Conservation (phyloP, 2,888 invertebrate species). For the Caenorhabditis sp. region DNA sequence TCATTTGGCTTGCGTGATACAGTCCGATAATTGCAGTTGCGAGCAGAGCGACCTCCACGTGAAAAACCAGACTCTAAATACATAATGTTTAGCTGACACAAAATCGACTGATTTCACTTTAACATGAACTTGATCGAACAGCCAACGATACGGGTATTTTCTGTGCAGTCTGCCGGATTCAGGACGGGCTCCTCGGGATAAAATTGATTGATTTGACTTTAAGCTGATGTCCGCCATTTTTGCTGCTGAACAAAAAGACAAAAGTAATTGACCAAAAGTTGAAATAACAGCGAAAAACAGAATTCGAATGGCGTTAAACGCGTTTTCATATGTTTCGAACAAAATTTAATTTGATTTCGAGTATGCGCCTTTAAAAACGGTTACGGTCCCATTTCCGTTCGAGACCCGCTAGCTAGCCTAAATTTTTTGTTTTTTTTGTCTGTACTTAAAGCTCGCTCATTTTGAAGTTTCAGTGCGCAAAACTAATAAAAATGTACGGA, state of each 20-base stretch:
- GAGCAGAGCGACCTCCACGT: slow-evolving; percentile 28
- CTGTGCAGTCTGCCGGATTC: slow-evolving; percentile 51
- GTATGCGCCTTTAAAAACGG: not conserved
- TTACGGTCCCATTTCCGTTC: not conserved
- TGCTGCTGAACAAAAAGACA: not conserved
- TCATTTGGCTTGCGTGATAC: slow-evolving; percentile 16
- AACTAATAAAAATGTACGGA: not conserved
- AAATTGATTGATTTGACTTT: slow-evolving; percentile 18
- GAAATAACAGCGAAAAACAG: too few relatives aligned
- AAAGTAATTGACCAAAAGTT: not conserved
- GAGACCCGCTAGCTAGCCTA: not conserved
- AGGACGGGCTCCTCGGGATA: slow-evolving; percentile 34
- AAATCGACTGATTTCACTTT: slow-evolving; percentile 18
- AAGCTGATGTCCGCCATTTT: slow-evolving; percentile 30
- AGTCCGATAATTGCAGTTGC: slow-evolving; percentile 21
- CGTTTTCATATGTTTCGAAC: too few relatives aligned
- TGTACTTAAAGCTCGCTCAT: too few relatives aligned
- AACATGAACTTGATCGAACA: slow-evolving; percentile 54
- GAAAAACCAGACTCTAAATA: slow-evolving; percentile 43
- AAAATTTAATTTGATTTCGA: too few relatives aligned
- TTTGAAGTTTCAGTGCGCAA: too few relatives aligned
- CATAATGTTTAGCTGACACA: not conserved
- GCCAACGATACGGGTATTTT: slow-evolving; percentile 44
- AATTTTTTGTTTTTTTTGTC: not conserved
- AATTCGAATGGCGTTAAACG: too few relatives aligned